phyloP scores from a whole-genome alignment of 2,888 invertebrate genomes.

The Xanthorhoe spadicearia region DNA sequence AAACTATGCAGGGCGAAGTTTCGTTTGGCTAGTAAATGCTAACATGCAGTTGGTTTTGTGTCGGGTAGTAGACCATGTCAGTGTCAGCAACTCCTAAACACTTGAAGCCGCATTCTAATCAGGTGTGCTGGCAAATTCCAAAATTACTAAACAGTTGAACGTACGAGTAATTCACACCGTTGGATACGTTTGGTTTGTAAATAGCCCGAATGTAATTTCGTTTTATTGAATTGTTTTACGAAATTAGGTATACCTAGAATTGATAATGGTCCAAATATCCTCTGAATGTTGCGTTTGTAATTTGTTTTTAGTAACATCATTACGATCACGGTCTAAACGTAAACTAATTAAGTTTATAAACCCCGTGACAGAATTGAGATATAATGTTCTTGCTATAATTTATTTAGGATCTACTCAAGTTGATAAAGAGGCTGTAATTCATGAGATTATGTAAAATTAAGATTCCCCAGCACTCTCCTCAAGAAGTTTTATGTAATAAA shows the following conservation, averaged over 20 bases:
- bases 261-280: not conserved
- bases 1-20: conserved; percentile 55
- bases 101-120: not conserved
- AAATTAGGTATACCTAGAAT: not conserved
- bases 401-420: conserved; percentile 34
- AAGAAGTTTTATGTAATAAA: conserved; percentile 40
- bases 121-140: conserved; percentile 2
- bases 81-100: conserved; percentile 31
- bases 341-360: conserved; percentile 5
- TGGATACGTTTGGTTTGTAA: not conserved
- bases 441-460: conserved; percentile 52
- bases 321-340: not conserved
- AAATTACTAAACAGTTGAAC: not conserved
- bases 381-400: conserved; percentile 27
- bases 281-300: not conserved
- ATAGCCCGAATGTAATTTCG: not conserved
- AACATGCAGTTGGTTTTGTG: conserved; percentile 30
- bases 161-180: not conserved
- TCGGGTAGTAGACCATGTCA: conserved; percentile 35
- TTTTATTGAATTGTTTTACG: no score
- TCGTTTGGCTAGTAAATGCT: conserved; percentile 42
- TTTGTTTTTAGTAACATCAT: not conserved
- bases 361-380: conserved; percentile 3
- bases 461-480: conserved; percentile 43
- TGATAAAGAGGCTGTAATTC: conserved; percentile 51